Evolutionary conservation across 37 sponge, comb jelly and placozoan genomes (phyloP), one percentile per base, ranked within the genome.

Genomic region (Tethya wilhelma): DNA sequence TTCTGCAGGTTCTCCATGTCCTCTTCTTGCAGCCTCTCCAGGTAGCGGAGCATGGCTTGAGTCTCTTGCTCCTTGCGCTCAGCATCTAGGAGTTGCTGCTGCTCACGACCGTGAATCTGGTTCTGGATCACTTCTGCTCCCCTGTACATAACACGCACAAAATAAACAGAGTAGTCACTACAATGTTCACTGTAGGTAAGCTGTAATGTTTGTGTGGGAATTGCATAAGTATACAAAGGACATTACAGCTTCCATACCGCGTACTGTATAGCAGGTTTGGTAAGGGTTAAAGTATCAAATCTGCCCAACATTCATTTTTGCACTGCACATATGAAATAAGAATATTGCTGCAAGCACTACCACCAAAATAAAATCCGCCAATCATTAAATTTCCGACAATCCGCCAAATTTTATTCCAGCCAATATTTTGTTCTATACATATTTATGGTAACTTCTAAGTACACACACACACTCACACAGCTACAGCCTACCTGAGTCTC

Each of bases 31-130:
- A 95, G 80, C 42, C 57, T 75, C 77, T 95, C 91, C 56, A 87
- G 75, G 64, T 94, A 84, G 44, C 81, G 55, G 36, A 98, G 78
- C 95, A 98, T 89, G 62, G 88, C 85, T 71, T 84, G 85, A 7
- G 93, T 93, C 90, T 98, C 99, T 83, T 98, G 99, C 78, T 98
- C 99, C 67, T 81, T 84, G 44, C 71, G 81, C 91, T 98, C 99
- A 17, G 87, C 80, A 45, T 98, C 97, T 32, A 98, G 79, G 26
- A 94, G 71, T 53, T 93, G 65, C 71, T 94, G 89, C 81, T 95
- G 95, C 70, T 98, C 95, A 32, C 88, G 62, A 19, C 72, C 89
- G 43, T 85, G 62, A 44, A 98, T 98, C 93, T 98, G 99, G 28
- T 91, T 56, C 74, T 87, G 82, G 69, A 98, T 93, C 44, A 96